Conservation (phyloP, 1,140 invertebrate genomes). For the Panonychus citri region DNA sequence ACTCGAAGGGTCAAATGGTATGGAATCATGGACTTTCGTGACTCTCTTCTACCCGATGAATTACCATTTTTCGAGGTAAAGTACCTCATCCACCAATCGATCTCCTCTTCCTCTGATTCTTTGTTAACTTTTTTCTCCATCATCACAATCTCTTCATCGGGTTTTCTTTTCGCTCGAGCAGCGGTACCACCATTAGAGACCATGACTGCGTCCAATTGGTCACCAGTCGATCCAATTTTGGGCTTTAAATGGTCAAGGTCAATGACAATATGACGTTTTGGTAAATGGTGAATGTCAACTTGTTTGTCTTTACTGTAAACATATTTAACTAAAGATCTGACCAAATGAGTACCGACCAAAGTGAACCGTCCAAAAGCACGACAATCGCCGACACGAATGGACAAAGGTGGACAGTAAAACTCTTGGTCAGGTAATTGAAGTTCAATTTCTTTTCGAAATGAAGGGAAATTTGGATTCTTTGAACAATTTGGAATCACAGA, state of each 20-base stretch:
- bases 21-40: not conserved
- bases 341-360: conserved; percentile 62
- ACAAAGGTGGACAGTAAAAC: conserved; percentile 60
- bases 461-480: conserved; percentile 66
- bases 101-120: conserved; percentile 36
- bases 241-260: conserved; percentile 32
- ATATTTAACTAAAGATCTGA: conserved; percentile 47
- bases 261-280: not conserved
- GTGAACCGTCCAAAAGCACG: conserved; percentile 67
- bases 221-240: not conserved
- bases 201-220: not conserved
- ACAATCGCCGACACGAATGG: conserved; percentile 64
- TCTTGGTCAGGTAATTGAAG: conserved; percentile 35
- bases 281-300: not conserved
- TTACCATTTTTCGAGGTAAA: conserved; percentile 59
- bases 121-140: no score
- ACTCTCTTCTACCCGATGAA: conserved; percentile 39
- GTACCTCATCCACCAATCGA: conserved; percentile 82
- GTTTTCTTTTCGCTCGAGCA: not conserved
- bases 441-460: conserved; percentile 56
- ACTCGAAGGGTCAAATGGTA: conserved; percentile 28
- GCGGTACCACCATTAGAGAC: not conserved
- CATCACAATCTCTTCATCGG: not conserved
- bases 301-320: not conserved
- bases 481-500: conserved; percentile 56